phyloP scores from a whole-genome alignment of 2,888 invertebrate genomes.

The Athetis lepigone region DNA sequence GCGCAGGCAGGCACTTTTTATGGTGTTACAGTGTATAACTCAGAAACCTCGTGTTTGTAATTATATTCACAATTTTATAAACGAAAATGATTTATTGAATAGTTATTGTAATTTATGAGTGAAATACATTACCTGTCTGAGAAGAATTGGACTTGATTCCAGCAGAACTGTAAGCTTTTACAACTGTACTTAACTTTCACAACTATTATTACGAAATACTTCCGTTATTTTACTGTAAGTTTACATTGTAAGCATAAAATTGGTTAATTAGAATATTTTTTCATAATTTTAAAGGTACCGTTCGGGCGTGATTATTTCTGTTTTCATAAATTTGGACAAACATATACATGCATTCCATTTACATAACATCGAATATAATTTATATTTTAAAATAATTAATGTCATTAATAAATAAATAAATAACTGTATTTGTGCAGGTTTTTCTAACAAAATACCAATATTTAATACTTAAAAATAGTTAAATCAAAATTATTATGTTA shows the following conservation, averaged over 20 bases:
- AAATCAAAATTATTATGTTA: background rate
- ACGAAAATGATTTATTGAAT: constrained; percentile 12
- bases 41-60: constrained; percentile 30
- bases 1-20: background rate
- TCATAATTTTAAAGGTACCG: background rate
- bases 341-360: constrained; percentile 22
- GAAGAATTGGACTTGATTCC: constrained; percentile 14
- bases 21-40: constrained; percentile 6
- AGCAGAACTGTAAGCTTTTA: constrained; percentile 37
- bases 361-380: constrained; percentile 27
- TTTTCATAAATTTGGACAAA: background rate
- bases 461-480: background rate
- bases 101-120: constrained; percentile 4
- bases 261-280: too few species aligned
- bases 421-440: too few species aligned
- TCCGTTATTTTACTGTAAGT: constrained; percentile 19
- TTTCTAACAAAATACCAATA: too few species aligned
- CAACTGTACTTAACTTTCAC: constrained; percentile 26
- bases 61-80: constrained; percentile 3
- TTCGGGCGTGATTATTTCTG: background rate
- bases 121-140: constrained; percentile 3
- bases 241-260: background rate
- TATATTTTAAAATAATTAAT: background rate
- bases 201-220: constrained; percentile 9
- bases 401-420: background rate